Conservation (phyloP, 2,113 vertebrate genomes). For the Ictalurus furcatus region DNA sequence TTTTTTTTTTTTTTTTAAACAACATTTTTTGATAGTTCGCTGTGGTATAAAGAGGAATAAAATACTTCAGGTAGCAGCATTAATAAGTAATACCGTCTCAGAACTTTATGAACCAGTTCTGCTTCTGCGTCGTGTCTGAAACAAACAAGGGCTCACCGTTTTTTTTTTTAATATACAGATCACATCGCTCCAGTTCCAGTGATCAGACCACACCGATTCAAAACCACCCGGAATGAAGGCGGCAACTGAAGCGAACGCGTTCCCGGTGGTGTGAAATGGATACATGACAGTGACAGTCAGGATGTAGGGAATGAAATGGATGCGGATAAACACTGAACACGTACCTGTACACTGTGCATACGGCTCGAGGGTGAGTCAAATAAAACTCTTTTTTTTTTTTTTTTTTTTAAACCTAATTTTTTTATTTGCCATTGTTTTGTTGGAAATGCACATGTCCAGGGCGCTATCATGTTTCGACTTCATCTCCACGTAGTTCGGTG, state of each 20-base stretch:
- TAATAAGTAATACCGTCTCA: too few species aligned
- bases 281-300: not conserved
- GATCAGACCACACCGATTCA: too few species aligned
- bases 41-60: not conserved
- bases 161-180: not conserved
- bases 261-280: not conserved
- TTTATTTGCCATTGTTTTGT: not conserved
- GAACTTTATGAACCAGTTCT: not conserved
- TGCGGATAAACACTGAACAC: not conserved
- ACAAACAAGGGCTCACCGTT: too few species aligned
- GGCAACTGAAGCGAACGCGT: not conserved
- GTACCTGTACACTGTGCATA: not conserved
- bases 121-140: not conserved
- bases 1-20: not conserved
- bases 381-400: not conserved
- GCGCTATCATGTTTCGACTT: not conserved
- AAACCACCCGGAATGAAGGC: not conserved
- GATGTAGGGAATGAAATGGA: conserved; percentile 16
- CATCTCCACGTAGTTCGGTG: not conserved
- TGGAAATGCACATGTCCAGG: not conserved
- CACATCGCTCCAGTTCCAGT: not conserved
- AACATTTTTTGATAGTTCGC: not conserved
- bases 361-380: not conserved
- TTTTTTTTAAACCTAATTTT: not conserved
- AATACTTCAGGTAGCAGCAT: not conserved